phyloP scores from a whole-genome alignment of 2,888 invertebrate genomes.

The Copidosoma aretas region DNA sequence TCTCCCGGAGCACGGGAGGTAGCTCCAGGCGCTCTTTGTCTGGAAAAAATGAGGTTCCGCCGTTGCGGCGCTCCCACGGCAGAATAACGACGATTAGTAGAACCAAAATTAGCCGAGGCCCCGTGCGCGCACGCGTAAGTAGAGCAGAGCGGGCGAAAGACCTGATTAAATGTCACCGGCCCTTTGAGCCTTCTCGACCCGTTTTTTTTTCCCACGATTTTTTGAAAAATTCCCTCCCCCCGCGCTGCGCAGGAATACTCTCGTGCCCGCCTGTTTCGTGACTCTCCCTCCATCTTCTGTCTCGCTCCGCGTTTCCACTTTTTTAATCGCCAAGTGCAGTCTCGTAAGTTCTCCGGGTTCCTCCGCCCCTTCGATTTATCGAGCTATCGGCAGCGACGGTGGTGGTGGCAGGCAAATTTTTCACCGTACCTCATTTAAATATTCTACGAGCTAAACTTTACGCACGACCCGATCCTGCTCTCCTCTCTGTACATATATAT shows the following conservation, averaged over 20 bases:
- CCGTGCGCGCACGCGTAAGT: background rate
- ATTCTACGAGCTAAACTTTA: background rate
- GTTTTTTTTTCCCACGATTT: conserved; percentile 2
- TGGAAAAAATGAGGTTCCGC: conserved; percentile 14
- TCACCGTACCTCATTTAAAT: conserved; percentile 13
- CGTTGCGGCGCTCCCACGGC: background rate
- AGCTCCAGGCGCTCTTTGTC: background rate
- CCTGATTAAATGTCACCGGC: conserved; percentile 35
- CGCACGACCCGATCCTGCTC: too few species aligned
- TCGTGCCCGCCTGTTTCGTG: conserved; percentile 21
- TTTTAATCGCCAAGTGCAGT: conserved; percentile 31
- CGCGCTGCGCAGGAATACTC: background rate
- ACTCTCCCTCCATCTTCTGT: background rate
- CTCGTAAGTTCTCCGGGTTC: background rate
- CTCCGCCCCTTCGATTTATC: conserved; percentile 31
- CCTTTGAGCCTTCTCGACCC: conserved; percentile 29
- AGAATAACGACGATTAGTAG: background rate
- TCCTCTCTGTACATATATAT: too few species aligned
- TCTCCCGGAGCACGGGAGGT: conserved; percentile 6
- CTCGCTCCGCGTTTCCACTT: conserved; percentile 20
- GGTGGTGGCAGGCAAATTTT: conserved; percentile 2
- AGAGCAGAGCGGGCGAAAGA: conserved; percentile 18
- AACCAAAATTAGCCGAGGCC: conserved; percentile 25
- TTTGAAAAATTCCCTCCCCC: conserved; percentile 3
- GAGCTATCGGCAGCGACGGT: too few species aligned